These are phyloP conservation scores for Otolemur garnettii DNA, from an alignment of 2,113 vertebrate genomes.

Conservation along the genomic window DNA sequence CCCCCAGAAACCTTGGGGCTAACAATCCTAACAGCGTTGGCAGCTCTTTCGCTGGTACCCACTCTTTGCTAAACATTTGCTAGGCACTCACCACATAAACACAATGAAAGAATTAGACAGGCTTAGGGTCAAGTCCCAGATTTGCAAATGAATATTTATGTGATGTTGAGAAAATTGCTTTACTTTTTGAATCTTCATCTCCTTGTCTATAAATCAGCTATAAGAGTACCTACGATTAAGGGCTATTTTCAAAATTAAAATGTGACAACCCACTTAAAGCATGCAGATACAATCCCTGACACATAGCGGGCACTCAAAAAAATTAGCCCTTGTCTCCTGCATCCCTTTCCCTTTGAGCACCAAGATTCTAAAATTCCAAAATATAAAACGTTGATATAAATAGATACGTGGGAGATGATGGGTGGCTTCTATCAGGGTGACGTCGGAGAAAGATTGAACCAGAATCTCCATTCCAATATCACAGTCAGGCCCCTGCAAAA, in stretches of 20 bases:
- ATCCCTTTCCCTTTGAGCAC: background rate
- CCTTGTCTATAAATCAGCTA: constrained; percentile 44
- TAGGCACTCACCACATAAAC: background rate
- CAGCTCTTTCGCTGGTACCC: background rate
- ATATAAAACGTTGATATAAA: background rate
- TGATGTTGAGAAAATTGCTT: constrained; percentile 56
- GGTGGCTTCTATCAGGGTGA: background rate
- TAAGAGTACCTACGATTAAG: background rate
- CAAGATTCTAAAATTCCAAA: background rate
- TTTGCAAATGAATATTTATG: constrained; percentile 33
- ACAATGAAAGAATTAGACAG: background rate
- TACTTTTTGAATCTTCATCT: constrained; percentile 43
- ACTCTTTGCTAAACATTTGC: background rate
- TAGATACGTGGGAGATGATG: background rate
- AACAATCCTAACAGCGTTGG: background rate
- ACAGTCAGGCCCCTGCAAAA: background rate
- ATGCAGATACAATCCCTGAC: background rate
- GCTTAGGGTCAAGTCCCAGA: background rate
- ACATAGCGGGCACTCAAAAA: background rate
- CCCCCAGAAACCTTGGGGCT: background rate
- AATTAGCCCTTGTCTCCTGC: background rate
- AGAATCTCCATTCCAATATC: background rate
- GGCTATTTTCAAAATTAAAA: constrained; percentile 23
- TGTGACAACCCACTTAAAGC: background rate
- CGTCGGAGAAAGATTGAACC: background rate